A percentile compares a stretch with the other conserved stretches of the same genome.
phyloP scores from a whole-genome alignment of 2,888 invertebrate species.

The Tetragonula carbonaria region DNA sequence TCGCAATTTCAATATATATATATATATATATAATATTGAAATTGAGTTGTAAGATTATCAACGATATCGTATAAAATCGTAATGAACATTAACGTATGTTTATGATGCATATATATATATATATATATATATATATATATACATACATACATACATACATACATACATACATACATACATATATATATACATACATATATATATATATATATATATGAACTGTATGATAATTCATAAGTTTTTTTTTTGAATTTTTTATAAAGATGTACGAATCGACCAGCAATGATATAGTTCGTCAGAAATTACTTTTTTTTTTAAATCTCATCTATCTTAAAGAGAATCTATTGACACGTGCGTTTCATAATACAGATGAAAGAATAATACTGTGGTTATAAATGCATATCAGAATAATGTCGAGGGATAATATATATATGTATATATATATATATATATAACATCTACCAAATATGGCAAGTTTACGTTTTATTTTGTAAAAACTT shows the following conservation, averaged over 20 bases:
- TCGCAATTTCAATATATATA: neutral
- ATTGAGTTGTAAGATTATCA: constrained; percentile 39
- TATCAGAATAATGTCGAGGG: constrained; percentile 57
- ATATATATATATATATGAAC: constrained; percentile 45
- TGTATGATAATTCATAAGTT: constrained; percentile 49
- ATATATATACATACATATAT: constrained; percentile 46
- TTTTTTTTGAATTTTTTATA: constrained; percentile 42
- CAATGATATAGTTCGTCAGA: constrained; percentile 51
- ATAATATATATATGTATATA: constrained; percentile 20
- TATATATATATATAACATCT: constrained; percentile 53
- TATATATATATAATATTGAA: constrained; percentile 36
- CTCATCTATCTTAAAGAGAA: constrained; percentile 45
- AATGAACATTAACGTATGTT: constrained; percentile 54
- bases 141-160: too few species aligned
- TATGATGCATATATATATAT: constrained; percentile 50
- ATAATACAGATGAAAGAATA: constrained; percentile 53
- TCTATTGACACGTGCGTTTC: constrained; percentile 53
- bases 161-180: too few species aligned
- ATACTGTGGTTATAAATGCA: constrained; percentile 56
- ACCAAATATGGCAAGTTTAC: constrained; percentile 58
- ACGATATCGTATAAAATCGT: constrained; percentile 59
- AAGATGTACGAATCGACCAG: constrained; percentile 47
- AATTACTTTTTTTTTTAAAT: constrained; percentile 44
- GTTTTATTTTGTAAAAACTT: constrained; percentile 68
- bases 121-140: too few species aligned